Base-by-base conservation (phyloP, 2,797 vertebrate genomes). In the Neolamprologus multifasciatus region DNA sequence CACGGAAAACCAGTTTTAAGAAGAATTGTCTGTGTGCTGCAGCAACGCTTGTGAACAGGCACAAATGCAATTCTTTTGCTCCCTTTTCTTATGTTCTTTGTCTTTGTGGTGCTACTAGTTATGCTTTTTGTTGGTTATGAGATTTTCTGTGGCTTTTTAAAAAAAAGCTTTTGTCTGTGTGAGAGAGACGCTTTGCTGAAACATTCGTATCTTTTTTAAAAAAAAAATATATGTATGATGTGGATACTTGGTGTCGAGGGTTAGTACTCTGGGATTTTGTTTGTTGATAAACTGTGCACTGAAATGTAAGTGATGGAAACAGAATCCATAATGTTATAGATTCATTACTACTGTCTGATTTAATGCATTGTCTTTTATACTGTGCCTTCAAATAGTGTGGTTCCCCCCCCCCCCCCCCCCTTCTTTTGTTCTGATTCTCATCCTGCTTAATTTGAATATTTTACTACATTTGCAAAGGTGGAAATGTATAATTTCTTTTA, bases 291-390 rank as follows among this genome's bases (percentile, higher is more conserved):
- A 96, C 97, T 85, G 87, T 98, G 97, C 98, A 98, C 98, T 99
- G 97, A 98, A 96, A 94, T 96, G 91, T 95, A 95, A 97, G 83
- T 86, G 89, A 81, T 86, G 80, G 88, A 88, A 92, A 84, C 84
- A 36, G 81, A 93, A 89, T 94, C 95, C 92, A 89, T 91, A 96
- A 95, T 95, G 90, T 90, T 95, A 93, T 91, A 95, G 95, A 96
- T 95, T 95, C 94, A 97, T 95, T 97, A 97, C 97, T 98, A 97
- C 97, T 98, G 98, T 98, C 94, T 90, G 88, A 95, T 97, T 98
- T 96, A 97, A 97, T 97, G 95, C 96, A 94, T 96, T 95, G 97
- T 98, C 96, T 98, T 99, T 98, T 98, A 97, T 98, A 98, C 97
- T 62, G 95, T 97, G 96, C 97, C 93, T 96, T 97, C 89, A 82